Evolutionary conservation across 2,888 invertebrate species (phyloP).

Genomic region (Galerucella nymphaeae): DNA sequence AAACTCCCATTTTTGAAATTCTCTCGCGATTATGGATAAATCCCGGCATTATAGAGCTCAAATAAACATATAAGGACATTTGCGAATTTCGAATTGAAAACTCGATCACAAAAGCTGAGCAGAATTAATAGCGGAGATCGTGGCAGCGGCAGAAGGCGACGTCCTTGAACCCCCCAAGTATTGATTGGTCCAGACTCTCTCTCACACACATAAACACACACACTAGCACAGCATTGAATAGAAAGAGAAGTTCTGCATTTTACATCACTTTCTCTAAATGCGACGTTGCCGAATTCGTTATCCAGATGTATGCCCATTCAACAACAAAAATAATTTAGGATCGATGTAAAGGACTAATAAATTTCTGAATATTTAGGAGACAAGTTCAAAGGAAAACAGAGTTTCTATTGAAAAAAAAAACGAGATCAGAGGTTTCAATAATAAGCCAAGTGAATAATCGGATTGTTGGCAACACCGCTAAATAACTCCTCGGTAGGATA

Average conservation of each 20-base stretch:
- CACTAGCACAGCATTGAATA: conserved; percentile 6
- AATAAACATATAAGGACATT: conserved; percentile 2
- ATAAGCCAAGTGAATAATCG: background rate
- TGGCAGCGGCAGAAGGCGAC: conserved; percentile 35
- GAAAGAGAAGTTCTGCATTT: conserved; percentile 12
- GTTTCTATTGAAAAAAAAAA: no score
- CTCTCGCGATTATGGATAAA: background rate
- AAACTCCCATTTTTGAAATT: background rate
- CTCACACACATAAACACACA: background rate
- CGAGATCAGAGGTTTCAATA: background rate
- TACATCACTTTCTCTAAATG: conserved; percentile 41
- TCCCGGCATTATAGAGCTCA: conserved; percentile 5
- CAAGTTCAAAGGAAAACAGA: no score
- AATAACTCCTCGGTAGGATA: background rate
- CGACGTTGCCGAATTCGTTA: conserved; percentile 16
- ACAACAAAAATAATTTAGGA: no score
- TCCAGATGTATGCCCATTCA: background rate
- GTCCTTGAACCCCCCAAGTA: conserved; percentile 63
- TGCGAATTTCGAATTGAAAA: conserved; percentile 10
- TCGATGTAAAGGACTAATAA: no score
- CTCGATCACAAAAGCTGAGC: background rate
- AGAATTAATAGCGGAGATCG: conserved; percentile 1
- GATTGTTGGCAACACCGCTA: background rate
- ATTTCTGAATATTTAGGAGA: no score
- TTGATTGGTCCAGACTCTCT: conserved; percentile 53